Evolutionary conservation across 2,888 invertebrate species (phyloP), one percentile per base, ranked within the genome.

Genomic region (Diaprepes abbreviatus): DNA sequence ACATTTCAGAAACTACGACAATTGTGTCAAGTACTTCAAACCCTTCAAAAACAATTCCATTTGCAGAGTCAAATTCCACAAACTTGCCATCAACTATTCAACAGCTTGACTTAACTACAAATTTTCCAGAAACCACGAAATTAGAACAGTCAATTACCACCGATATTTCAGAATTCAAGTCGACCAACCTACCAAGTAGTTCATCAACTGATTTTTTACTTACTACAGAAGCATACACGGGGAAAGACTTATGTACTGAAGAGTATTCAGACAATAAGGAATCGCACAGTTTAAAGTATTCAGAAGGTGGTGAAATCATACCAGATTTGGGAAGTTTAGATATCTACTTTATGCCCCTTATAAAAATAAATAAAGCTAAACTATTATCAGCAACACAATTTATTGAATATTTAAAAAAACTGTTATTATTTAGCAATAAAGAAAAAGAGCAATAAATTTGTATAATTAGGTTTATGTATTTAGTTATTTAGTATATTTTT

Each of bases 341-440:
- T 12, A 9, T 65, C 5, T 45, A 28, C 12, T 58, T 65, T 21
- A n/a, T 65, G 3, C 65, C 65, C 9, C 12, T 45, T 48, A 36
- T 65, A 14, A 65, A 40, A 35, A n/a, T 57, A 1, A 19, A 12
- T 5, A 40, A 40, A 43, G 7, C 55, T 6, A 14, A 21, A 12
- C 12, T 10, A 16, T 12, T 55, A 6, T 43, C 38, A 5, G 19
- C 16, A 14, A 43, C 57, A 24, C 43, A 65, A 57, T 24, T 65
- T 21, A 3, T 45, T 19, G 33, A 43, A n/a, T 43, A 45, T 19
- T 10, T 65, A 3, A 9, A 65, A 45, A 55, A 45, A 6, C 0
- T 45, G 3, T 62, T 62, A 38, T 4, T 58, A 33, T 10, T 6
- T 12, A 10, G 6, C 1, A n/a, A 43, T 19, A n/a, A 45, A 24